These are phyloP conservation scores for Sclerodermus sp. DNA, from an alignment of 2,888 invertebrate genomes.

Conservation along the genomic window DNA sequence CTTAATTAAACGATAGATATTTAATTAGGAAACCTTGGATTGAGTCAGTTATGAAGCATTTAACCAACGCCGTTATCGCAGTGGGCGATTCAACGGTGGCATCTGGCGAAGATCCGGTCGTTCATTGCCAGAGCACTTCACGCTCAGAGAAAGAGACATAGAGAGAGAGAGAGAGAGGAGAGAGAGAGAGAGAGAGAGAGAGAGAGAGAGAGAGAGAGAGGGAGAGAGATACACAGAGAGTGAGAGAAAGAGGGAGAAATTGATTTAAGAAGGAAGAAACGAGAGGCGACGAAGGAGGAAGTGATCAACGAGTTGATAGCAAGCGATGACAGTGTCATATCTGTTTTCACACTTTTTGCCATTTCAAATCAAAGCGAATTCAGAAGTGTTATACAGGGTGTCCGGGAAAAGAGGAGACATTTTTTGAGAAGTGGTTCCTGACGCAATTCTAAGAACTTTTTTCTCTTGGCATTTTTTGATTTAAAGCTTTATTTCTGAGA, in stretches of 20 bases:
- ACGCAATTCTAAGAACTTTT: too few species aligned
- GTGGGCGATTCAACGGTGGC: conserved; percentile 45
- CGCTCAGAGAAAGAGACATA: too few species aligned
- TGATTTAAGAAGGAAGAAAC: conserved; percentile 6
- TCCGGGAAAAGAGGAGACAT: too few species aligned
- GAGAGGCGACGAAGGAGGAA: conserved; percentile 1
- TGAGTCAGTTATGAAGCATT: conserved; percentile 50
- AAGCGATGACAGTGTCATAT: conserved; percentile 7
- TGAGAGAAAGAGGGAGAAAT: conserved; percentile 1
- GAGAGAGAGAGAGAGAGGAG: conserved; percentile 1
- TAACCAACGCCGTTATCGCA: conserved; percentile 42
- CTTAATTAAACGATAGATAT: conserved; percentile 57
- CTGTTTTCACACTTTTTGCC: background rate
- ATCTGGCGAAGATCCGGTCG: conserved; percentile 44
- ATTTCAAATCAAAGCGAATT: too few species aligned
- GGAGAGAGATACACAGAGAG: conserved; percentile 10
- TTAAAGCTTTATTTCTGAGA: too few species aligned
- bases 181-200: conserved; percentile 6
- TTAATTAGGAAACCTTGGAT: conserved; percentile 49
- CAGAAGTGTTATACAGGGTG: too few species aligned
- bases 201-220: background rate
- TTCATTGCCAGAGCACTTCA: conserved; percentile 21
- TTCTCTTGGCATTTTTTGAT: too few species aligned
- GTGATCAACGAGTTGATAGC: conserved; percentile 4
- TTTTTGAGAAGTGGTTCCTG: too few species aligned